phyloP scores from a whole-genome alignment of 2,113 vertebrate genomes.

The Alouatta palliata region DNA sequence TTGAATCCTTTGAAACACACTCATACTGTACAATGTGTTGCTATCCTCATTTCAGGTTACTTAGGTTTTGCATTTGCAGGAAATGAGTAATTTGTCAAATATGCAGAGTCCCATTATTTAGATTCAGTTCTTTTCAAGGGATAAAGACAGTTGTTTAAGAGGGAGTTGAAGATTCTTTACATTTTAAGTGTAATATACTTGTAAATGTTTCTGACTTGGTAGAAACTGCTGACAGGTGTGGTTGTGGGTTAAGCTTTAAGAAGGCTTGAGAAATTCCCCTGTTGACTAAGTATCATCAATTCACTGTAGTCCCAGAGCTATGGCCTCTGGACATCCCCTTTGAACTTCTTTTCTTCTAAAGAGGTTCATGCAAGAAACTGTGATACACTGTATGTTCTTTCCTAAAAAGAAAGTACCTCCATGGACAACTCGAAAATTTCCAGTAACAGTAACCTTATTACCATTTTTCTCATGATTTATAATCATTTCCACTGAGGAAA shows the following conservation, averaged over 20 bases:
- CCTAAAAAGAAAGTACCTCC: constrained; percentile 56
- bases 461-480: background rate
- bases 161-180: background rate
- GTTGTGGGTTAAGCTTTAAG: constrained; percentile 20
- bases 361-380: constrained; percentile 5
- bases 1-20: background rate
- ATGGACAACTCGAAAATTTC: constrained; percentile 60
- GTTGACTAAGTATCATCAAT: constrained; percentile 56
- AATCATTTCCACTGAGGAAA: constrained; percentile 34
- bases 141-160: background rate
- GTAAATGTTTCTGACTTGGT: background rate
- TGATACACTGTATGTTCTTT: constrained; percentile 46
- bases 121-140: background rate
- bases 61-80: background rate
- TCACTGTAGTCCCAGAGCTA: background rate
- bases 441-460: constrained; percentile 1
- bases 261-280: constrained; percentile 65
- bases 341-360: constrained; percentile 42
- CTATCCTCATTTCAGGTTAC: background rate
- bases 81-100: constrained; percentile 52
- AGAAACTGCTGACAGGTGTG: constrained; percentile 37
- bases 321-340: constrained; percentile 69
- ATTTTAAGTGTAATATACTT: background rate
- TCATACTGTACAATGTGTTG: background rate
- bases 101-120: background rate